phyloP scores from a whole-genome alignment of 64 coral and sea anemone species.

The Acropora yongei region DNA sequence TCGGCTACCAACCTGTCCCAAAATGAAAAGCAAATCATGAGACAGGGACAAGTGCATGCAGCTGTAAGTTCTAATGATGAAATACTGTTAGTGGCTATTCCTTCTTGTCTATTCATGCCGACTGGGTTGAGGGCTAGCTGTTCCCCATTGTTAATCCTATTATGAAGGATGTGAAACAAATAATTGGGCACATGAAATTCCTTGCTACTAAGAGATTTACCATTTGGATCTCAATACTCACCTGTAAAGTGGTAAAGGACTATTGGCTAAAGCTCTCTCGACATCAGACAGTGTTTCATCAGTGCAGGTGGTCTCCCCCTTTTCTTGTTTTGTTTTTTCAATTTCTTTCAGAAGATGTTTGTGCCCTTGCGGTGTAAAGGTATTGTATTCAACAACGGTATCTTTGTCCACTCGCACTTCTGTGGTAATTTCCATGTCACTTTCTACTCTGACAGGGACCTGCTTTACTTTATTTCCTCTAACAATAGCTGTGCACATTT shows the following conservation, averaged over 20 bases:
- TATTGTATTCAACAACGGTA: background rate
- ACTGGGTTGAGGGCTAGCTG: no score
- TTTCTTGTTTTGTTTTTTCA: constrained; percentile 3
- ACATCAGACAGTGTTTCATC: constrained; percentile 17
- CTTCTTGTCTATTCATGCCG: no score
- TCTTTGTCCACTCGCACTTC: background rate
- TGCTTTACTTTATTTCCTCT: no score
- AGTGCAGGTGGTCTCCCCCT: constrained; percentile 17
- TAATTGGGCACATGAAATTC: no score
- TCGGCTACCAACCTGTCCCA: constrained; percentile 58
- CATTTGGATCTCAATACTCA: background rate
- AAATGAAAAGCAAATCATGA: constrained; percentile 4
- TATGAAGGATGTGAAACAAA: no score
- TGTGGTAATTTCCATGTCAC: background rate
- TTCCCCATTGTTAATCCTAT: no score
- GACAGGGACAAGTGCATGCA: constrained; percentile 17
- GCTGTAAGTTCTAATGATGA: no score
- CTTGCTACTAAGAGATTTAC: background rate
- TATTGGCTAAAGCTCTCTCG: constrained; percentile 2
- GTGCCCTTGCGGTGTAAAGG: constrained; percentile 1
- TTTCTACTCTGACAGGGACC: no score
- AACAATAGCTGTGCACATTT: no score
- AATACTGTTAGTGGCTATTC: no score
- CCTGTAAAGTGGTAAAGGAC: constrained; percentile 19
- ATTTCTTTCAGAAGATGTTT: constrained; percentile 3